A percentile compares a stretch with the other conserved stretches of the same genome.
Conservation (phyloP, 2,888 invertebrate species). For the Tanypteryx hageni region DNA sequence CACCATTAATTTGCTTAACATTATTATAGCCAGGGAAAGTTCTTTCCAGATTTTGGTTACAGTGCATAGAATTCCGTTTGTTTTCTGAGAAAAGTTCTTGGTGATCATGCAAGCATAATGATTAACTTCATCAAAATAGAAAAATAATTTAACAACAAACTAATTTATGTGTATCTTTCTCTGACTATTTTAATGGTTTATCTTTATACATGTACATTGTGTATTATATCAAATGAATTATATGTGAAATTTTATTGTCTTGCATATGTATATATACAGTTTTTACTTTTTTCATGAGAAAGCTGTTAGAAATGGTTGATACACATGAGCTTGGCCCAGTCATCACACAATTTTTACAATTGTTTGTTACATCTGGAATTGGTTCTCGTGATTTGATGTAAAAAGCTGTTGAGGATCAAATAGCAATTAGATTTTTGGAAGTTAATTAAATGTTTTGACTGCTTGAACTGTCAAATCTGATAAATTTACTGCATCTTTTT, state of each 20-base stretch:
- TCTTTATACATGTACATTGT: constrained; percentile 63
- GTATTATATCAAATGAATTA: constrained; percentile 62
- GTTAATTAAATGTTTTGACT: constrained; percentile 58
- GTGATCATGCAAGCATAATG: neutral
- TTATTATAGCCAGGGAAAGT: constrained; percentile 63
- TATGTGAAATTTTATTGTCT: constrained; percentile 64
- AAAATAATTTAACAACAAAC: constrained; percentile 51
- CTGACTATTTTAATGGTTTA: constrained; percentile 59
- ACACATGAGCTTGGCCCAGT: constrained; percentile 58
- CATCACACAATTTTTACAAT: constrained; percentile 45
- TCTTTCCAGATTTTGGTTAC: neutral
- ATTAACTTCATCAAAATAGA: neutral
- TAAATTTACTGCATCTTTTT: constrained; percentile 46
- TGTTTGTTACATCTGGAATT: constrained; percentile 59
- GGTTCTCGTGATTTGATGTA: constrained; percentile 61
- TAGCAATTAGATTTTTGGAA: constrained; percentile 55
- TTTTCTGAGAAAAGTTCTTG: neutral
- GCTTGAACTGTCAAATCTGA: constrained; percentile 53
- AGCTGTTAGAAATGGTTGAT: constrained; percentile 58
- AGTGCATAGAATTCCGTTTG: neutral
- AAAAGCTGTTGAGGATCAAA: constrained; percentile 57
- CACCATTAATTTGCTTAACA: constrained; percentile 61
- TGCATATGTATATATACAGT: constrained; percentile 64
- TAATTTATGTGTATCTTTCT: constrained; percentile 58
- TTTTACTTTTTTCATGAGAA: constrained; percentile 63